Evolutionary conservation across 2,888 invertebrate genomes (phyloP), one percentile per base, ranked within the genome.

Genomic region (Patella caerulea): DNA sequence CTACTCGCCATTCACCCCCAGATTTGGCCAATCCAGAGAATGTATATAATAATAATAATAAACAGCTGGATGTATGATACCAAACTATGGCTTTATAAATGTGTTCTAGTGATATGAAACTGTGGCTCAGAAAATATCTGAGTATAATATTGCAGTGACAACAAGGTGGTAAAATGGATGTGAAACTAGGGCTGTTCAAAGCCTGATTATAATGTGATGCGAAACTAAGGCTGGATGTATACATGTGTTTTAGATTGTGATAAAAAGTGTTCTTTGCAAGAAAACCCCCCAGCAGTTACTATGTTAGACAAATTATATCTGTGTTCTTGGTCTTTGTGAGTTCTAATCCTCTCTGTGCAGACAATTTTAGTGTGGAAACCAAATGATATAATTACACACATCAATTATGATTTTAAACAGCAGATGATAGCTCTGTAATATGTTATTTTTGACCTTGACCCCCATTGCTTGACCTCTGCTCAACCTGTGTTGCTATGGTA

Each of bases 1-100:
- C 74, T 24, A 19, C 45, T 59, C 29, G 19, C 17, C 52, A 34
- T 24, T 65, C 19, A 24, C 75, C 75, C 75, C 71, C 29, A 71
- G 54, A 75, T 70, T 45, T 56, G 59, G 74, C 45, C 73, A 69
- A 65, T 65, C 65, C 19, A 24, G 65, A 65, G 65, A 65, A 24
- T 65, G 65, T 65, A 24, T 65, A 65, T 65, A 65, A 65, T 65
- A 65, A 65, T 65, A 65, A 65, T 65, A 65, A 65, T 19, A 65
- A 65, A 65, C 65, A 65, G 65, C 24, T 65, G 19, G 24, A 65
- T 65, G 65, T 65, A 65, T 65, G 65, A 65, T 65, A 24, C 19
- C 19, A 65, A 65, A 24, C 24, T 19, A 65, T 65, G 65, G 65
- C 65, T 65, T 65, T 65, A 65, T 65, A 24, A 65, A 65, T 65